Evolutionary conservation across 2,888 invertebrate species (phyloP).

Genomic region (Halictus quadricinctus): DNA sequence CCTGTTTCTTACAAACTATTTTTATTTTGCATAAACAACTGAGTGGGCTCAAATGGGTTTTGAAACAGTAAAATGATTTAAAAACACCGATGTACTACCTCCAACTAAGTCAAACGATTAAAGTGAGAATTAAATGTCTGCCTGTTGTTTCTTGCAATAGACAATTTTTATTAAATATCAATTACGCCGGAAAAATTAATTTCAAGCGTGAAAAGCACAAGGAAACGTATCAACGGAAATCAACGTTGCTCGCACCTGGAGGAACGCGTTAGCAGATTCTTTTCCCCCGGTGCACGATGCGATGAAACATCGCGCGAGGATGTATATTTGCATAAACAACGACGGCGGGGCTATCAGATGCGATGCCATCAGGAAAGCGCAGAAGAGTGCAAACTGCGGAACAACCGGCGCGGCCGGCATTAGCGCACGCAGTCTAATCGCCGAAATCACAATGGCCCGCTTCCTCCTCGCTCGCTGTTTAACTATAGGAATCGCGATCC

Average conservation of each 20-base stretch:
- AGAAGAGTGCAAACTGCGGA: not conserved
- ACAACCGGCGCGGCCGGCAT: not conserved
- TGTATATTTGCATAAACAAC: conserved; percentile 3
- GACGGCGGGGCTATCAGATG: not conserved
- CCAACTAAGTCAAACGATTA: not conserved
- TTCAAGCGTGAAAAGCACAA: too few species aligned
- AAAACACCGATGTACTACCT: not conserved
- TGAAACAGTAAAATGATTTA: too few species aligned
- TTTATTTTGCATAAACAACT: too few species aligned
- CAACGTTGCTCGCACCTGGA: not conserved
- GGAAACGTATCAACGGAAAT: too few species aligned
- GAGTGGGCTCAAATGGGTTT: too few species aligned
- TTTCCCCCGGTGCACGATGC: too few species aligned
- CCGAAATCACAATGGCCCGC: not conserved
- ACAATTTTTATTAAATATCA: not conserved
- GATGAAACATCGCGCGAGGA: not conserved
- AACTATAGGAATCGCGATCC: not conserved
- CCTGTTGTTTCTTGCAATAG: not conserved
- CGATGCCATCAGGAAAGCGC: not conserved
- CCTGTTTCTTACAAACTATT: too few species aligned
- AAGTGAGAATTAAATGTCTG: too few species aligned
- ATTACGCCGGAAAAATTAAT: too few species aligned
- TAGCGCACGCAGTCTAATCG: not conserved
- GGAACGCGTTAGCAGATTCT: not conserved
- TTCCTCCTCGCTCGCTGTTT: not conserved